These are phyloP conservation scores for Merodon equestris DNA, from an alignment of 2,888 invertebrate genomes.

Conservation along the genomic window DNA sequence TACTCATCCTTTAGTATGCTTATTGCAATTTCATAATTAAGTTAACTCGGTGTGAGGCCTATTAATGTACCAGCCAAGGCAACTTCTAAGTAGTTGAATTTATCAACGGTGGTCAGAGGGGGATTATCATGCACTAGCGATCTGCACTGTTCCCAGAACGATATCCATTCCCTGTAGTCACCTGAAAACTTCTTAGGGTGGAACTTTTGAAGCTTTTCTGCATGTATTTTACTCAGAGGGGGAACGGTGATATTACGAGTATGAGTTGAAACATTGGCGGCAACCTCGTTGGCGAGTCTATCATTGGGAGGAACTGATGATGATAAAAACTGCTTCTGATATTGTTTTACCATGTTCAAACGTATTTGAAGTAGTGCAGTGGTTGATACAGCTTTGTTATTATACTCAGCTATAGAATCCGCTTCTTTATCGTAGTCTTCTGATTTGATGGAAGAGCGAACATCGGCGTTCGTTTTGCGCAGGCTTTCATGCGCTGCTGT, in stretches of 20 bases:
- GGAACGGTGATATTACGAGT: neutral
- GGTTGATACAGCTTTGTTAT: constrained; percentile 28
- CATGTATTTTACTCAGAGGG: neutral
- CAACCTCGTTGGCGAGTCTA: neutral
- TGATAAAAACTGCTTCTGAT: neutral
- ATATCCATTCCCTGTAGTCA: constrained; percentile 14
- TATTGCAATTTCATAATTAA: constrained; percentile 16
- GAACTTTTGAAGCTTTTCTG: constrained; percentile 4
- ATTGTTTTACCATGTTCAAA: constrained; percentile 5
- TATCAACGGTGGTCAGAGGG: constrained; percentile 7
- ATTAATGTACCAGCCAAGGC: constrained; percentile 9
- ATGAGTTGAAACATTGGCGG: neutral
- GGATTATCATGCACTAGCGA: constrained; percentile 8
- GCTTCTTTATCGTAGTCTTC: constrained; percentile 31
- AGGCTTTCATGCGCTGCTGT: constrained; percentile 5
- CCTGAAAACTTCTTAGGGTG: constrained; percentile 21
- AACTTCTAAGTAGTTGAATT: constrained; percentile 8
- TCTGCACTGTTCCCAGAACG: constrained; percentile 19
- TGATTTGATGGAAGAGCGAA: constrained; percentile 21
- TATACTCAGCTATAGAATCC: constrained; percentile 30
- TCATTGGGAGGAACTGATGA: neutral
- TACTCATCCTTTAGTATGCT: constrained; percentile 14
- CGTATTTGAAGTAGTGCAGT: constrained; percentile 32
- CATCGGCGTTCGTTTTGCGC: constrained; percentile 13
- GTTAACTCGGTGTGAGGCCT: constrained; percentile 1